Base-by-base conservation (phyloP, 1,140 invertebrate species). In the Penaeus japonicus region DNA sequence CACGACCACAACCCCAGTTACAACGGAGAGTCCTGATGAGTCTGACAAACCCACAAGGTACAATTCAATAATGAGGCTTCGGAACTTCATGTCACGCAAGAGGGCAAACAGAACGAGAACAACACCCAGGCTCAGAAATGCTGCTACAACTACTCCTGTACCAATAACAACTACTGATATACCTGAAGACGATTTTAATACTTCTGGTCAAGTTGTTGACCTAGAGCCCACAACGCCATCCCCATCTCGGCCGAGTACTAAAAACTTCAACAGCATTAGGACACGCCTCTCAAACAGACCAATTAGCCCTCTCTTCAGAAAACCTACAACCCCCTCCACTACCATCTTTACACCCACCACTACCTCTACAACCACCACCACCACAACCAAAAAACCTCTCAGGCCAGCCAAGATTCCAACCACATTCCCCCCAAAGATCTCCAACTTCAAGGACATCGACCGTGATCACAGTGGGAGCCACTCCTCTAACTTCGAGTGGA, bases 31-130 rank as follows among this genome's bases (percentile, higher is more conserved):
- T 30, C 53, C 86, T 17, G 7, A 30, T 27, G 7, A 10, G 53
- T 1, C 47, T n/a, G 73, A 20, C 12, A 77, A 54, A 70, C 77
- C 55, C 27, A 20, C 20, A 18, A 83, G 62, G 59, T 84, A 39
- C 18, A 83, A 27, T 59, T 88, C 86, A 2, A 83, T 88, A 22
- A 65, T 77, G 53, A 80, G 86, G 0, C 70, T 88, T 54, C 65
- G 80, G 2, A 83, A 83, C 80, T 53, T 88, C 24, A 88, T 83
- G 80, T 55, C 80, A 3, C 57, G 30, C 32, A 83, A 55, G 47
- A 83, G 65, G 47, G 70, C 32, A 57, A 83, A 59, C 20, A 39
- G 10, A 39, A 59, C 70, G 57, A 24, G 1, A n/a, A 59, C 73
- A 55, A 55, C 39, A 39, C 18, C 53, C 30, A 73, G 70, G 35